Base-by-base conservation (phyloP, 1,140 invertebrate genomes). In the Bombus huntii region DNA sequence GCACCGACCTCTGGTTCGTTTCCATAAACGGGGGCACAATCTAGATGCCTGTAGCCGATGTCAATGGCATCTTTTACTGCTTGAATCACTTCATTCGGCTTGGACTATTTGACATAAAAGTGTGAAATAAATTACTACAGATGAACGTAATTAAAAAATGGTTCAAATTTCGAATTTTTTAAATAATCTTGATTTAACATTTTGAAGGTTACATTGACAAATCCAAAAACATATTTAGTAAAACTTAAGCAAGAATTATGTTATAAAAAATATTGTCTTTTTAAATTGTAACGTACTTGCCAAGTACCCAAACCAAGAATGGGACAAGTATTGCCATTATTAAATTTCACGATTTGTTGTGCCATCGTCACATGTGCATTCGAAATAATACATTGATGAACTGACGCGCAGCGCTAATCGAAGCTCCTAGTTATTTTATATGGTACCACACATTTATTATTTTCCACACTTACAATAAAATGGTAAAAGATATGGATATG, bases 1-100 rank as follows among this genome's bases (percentile, higher is more conserved):
- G 95, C 95, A 2, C 98, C 98, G 42, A 99, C 96, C 95, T 98
- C 97, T 66, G 96, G 95, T 94, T 99, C 98, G 94, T 99, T 99
- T 81, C 95, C 91, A 90, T 97, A 97, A 13, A 95, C 92, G 66
- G 95, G 94, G 22, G 97, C 97, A 39, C 96, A 97, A 92, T 97
- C 97, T 81, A 98, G 96, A 87, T 96, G 96, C 12, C 97, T 95
- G 91, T 97, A 97, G 0, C 97, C 97, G 59, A 95, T 91, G 78
- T 97, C 96, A 79, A 97, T 96, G 0, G 96, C 97, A 83, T 95
- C 94, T 91, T 96, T 96, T 0, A 97, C 96, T 22, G 96, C 96
- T 89, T 96, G 95, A 75, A 96, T 93, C 12, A 95, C 96, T 90
- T 96, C 95, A 0, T 95, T 95, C 59, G 95, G 94, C 76, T 95